Base-by-base conservation (phyloP, 2,797 vertebrate genomes). In the Delichon dasypus region DNA sequence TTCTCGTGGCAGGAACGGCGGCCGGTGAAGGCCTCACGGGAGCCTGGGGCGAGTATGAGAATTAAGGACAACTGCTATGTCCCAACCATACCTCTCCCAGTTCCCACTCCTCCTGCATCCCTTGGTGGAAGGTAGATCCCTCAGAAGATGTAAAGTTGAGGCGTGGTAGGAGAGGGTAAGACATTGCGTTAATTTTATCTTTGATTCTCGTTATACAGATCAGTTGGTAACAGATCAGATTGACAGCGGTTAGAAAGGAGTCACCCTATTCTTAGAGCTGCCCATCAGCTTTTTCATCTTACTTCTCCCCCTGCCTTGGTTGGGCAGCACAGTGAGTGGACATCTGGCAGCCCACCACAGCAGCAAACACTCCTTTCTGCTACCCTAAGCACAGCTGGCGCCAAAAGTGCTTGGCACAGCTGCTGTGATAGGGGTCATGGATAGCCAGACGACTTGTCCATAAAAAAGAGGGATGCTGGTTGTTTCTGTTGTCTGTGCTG, bases 1-100 rank as follows among this genome's bases (percentile, higher is more conserved):
- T 47, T 64, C 34, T 82, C 36, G 23, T 51, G 44, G 14, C 5
- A 1, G 51, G 19, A 61, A 0, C 10, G 0, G 0, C 0, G n/a
- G 73, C 15, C 17, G 32, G 30, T 11, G 84, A 12, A 61, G 53
- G 22, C 7, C 18, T 4, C 11, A 10, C 2, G 0, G 55, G 36
- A 78, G 14, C 36, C 9, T 0, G 1, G 48, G 32, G 11, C 30
- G 65, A 23, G 21, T 29, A 1, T 2, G 47, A 38, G 36, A 27
- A 60, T 36, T 5, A 60, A 50, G 42, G 62, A 47, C 27, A 42
- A 3, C 22, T 10, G 0, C 34, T 7, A 2, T 2, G 10, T 66
- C 48, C 44, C 32, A 34, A 0, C 10, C 1, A 0, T 40, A 3
- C 7, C 11, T 62, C 10, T 81, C 22, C 23, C 20, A 5, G 2